Base-by-base conservation (phyloP, 2,888 invertebrate species). In the Sinohyriopsis cumingii region DNA sequence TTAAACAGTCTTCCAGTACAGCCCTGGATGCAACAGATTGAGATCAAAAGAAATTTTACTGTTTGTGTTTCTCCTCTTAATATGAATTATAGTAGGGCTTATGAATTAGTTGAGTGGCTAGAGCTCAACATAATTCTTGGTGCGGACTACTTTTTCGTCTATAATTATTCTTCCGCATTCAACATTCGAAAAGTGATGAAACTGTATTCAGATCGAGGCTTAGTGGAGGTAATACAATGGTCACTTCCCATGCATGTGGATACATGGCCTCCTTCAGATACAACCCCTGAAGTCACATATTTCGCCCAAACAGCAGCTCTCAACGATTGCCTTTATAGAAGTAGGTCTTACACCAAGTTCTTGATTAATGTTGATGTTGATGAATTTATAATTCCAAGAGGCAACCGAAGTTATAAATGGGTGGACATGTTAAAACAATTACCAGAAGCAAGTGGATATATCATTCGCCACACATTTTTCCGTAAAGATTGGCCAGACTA, bases 321-420 rank as follows among this genome's bases (percentile, higher is more conserved):
- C n/a, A n/a, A n/a, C n/a, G n/a, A n/a, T n/a, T n/a, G n/a, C n/a
- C n/a, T n/a, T 3, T 86, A 87, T 69, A 75, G 89, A 65, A 77
- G 80, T 67, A 80, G 81, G 73, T 60, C 79, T 55, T 24, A 66
- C 22, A 80, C 80, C 28, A 72, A 82, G 53, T 87, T 82, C 71
- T 61, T 88, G 19, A 87, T 86, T 7, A 86, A 84, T 71, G 69
- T 83, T 59, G 89, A 89, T 73, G 63, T 89, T 15, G 89, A 89
- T 68, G 89, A 89, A 73, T 86, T 87, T 66, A 83, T 89, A 55
- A 82, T 89, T 55, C 89, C 89, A 3, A 72, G 73, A 55, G 61
- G 71, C 19, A 54, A 65, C 28, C 33, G 65, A 20, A 63, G 70
- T 55, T 33, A 57, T n/a, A 78, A 71, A 24, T 86, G 86, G 87